These are phyloP conservation scores for Elgaria multicarinata DNA, from an alignment of 2,113 vertebrate genomes.

Conservation along the genomic window DNA sequence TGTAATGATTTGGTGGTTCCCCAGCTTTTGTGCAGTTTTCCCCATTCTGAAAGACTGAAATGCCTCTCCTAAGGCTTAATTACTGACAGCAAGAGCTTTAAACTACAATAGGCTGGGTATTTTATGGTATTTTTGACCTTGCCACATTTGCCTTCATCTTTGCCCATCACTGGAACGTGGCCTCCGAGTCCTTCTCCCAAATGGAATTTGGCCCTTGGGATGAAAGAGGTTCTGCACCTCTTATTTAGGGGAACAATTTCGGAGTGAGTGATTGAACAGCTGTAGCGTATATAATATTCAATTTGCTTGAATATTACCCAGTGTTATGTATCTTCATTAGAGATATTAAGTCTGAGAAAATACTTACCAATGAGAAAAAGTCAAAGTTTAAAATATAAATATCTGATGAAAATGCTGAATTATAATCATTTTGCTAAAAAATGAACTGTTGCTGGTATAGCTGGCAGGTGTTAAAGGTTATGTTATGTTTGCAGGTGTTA, in stretches of 20 bases:
- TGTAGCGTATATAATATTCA: neutral
- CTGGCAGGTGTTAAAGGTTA: neutral
- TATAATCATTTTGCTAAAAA: slow-evolving; percentile 38
- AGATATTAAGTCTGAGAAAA: neutral
- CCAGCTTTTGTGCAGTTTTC: no score
- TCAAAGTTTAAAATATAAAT: slow-evolving; percentile 28
- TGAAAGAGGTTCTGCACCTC: no score
- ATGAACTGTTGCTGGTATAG: neutral
- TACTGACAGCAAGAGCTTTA: no score
- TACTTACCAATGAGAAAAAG: neutral
- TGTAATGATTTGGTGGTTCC: no score
- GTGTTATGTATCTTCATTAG: neutral
- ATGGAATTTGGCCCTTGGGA: no score
- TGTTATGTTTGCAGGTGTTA: neutral
- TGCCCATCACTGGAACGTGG: no score
- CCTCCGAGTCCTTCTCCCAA: no score
- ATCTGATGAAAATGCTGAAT: slow-evolving; percentile 17
- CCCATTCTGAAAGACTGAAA: no score
- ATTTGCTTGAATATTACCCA: neutral
- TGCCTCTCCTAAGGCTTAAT: no score
- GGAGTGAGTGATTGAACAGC: neutral
- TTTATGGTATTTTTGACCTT: no score
- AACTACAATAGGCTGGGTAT: no score
- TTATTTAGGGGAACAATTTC: neutral
- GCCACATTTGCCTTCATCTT: no score